Base-by-base conservation (phyloP, 2,888 invertebrate species). In the Rhagophthalmus giganteus region DNA sequence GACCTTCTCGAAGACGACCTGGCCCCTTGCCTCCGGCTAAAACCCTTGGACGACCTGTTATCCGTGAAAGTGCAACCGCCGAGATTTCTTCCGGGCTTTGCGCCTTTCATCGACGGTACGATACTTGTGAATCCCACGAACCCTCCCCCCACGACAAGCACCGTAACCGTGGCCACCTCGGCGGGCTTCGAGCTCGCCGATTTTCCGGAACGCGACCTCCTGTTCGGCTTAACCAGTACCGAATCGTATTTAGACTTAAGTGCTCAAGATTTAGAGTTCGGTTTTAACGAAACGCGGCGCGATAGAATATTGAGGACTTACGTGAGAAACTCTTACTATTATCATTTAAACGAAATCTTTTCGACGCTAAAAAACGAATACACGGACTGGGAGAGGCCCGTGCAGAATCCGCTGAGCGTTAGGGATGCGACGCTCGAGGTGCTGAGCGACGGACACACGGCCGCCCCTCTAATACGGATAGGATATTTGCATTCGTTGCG, bases 281-380 rank as follows among this genome's bases (percentile, higher is more conserved):
- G 96, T 56, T 87, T 97, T 74, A 90, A 93, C 76, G 90, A 92
- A 76, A 89, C 89, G 57, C 80, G 90, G 52, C 80, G 91, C 55
- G 92, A 93, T 76, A 83, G 90, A 54, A 90, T 92, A 70, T 79
- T 93, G 63, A 81, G 96, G 77, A 94, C 94, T 35, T 90, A 91
- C 75, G 94, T 96, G 56, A 84, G 95, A 59, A 97, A 97, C 78
- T 87, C 94, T 48, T 97, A 91, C 77, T 88, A 90, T 71, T 97
- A 89, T 77, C 96, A 97, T 76, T 82, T 95, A 64, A 94, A 93
- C 76, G 95, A 96, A 79, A 93, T 93, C 69, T 91, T 92, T 75
- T 93, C 94, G 40, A 94, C 95, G 41, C 80, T 96, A 64, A 81
- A 81, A 73, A 95, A 96, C 74, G 94, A 96, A 75, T 97, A 97